phyloP scores from a whole-genome alignment of 2,797 vertebrate genomes.

The Pseudomugil gertrudae region DNA sequence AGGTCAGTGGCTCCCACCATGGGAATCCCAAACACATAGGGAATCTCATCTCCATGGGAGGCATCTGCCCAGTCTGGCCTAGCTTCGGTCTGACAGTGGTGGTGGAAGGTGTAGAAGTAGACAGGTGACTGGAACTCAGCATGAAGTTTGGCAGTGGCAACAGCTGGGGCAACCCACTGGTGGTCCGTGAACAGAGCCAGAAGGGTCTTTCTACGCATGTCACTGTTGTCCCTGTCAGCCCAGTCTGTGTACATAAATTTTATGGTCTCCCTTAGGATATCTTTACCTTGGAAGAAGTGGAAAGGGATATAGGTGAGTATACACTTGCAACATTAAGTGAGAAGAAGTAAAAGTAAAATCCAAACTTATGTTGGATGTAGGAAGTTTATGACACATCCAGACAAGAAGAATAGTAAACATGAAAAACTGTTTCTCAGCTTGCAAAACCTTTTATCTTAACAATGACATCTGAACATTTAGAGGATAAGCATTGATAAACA shows the following conservation, averaged over 20 bases:
- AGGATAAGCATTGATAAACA: neutral
- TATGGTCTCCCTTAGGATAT: conserved; percentile 94
- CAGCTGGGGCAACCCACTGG: conserved; percentile 96
- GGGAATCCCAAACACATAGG: conserved; percentile 95
- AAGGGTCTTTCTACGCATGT: conserved; percentile 94
- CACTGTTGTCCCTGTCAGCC: conserved; percentile 95
- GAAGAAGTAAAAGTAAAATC: conserved; percentile 3
- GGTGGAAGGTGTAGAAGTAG: conserved; percentile 98
- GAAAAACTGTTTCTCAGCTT: neutral
- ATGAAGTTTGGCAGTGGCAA: conserved; percentile 95
- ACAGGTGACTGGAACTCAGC: conserved; percentile 95
- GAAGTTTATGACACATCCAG: neutral
- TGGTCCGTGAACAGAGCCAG: conserved; percentile 95
- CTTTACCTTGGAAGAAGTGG: conserved; percentile 82
- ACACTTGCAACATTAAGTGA: neutral
- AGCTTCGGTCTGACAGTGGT: conserved; percentile 97
- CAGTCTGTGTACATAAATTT: conserved; percentile 99
- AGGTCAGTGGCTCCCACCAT: conserved; percentile 96
- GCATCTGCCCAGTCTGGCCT: conserved; percentile 95
- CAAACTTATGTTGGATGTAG: neutral
- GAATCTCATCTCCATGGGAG: conserved; percentile 94
- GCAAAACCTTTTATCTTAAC: neutral
- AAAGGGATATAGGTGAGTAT: conserved; percentile 20
- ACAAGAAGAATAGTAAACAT: neutral
- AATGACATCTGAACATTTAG: no score